Base-by-base conservation (phyloP, 2,113 vertebrate species). In the Dipodomys ordii region DNA sequence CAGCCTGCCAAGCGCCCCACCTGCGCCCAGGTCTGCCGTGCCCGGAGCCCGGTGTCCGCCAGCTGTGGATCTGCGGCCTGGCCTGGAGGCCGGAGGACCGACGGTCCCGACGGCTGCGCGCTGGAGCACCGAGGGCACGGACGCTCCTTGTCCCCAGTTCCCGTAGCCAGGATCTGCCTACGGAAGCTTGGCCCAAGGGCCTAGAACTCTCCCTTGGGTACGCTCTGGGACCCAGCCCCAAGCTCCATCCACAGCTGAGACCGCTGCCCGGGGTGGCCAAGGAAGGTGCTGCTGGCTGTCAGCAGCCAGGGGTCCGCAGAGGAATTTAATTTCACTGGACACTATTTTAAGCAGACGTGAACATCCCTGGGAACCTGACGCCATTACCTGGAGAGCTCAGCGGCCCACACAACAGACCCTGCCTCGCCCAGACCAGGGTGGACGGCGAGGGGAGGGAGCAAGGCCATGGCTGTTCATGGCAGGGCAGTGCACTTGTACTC, bases 321-420 rank as follows among this genome's bases (percentile, higher is more conserved):
- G 92, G 91, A 95, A 95, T 97, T 96, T 88, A 62, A 60, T 94
- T 93, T 87, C 97, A 68, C 71, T 92, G 96, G 97, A 39, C 85
- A 71, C 39, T 89, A 88, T 96, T 98, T 97, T 87, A 91, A 96
- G 96, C 97, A 97, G 97, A 97, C 95, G 95, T 87, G 97, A 81
- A 60, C 6, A 62, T 94, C 95, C 91, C 32, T 23, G 11, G 97
- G 95, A 96, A 96, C 89, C 83, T 67, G 15, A 6, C 16, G 96
- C 87, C 4, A 20, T 92, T 95, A 97, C 97, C 97, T 94, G 97
- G 12, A 62, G 25, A 35, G n/a, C 44, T 20, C 44, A 1, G 16
- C 78, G 2, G 12, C 32, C 44, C 3, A 8, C 3, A 0, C 65
- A 20, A 13, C 53, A 8, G 19, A 23, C 6, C 60, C n/a, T 25